Evolutionary conservation across 2,888 invertebrate genomes (phyloP).

Genomic region (Eupsilia transversa): DNA sequence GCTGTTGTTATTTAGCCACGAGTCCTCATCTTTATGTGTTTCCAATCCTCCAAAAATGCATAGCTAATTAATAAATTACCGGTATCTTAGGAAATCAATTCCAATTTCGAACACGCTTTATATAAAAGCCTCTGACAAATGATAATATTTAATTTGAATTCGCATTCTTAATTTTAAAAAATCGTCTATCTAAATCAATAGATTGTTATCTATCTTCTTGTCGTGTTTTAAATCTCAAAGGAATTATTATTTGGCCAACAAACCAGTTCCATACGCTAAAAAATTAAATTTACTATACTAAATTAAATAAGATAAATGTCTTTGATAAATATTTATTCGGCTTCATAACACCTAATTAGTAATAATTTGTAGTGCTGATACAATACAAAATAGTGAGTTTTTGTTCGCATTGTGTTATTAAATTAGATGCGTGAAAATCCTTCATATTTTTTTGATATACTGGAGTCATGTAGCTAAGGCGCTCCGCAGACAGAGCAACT

Average conservation of each 20-base stretch:
- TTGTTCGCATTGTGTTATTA: constrained; percentile 2
- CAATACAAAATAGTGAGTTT: constrained; percentile 33
- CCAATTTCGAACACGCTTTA: constrained; percentile 19
- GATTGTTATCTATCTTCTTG: constrained; percentile 58
- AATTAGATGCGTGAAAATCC: background rate
- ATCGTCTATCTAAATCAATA: constrained; percentile 51
- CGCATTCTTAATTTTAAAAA: constrained; percentile 40
- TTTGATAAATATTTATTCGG: constrained; percentile 76
- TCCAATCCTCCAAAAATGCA: background rate
- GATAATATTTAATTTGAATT: constrained; percentile 46
- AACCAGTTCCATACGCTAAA: constrained; percentile 63
- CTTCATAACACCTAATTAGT: constrained; percentile 83
- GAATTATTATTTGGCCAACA: constrained; percentile 61
- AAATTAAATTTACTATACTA: constrained; percentile 63
- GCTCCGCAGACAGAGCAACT: too few relatives aligned
- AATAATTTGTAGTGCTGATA: constrained; percentile 76
- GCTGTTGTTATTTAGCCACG: background rate
- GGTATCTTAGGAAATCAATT: constrained; percentile 6
- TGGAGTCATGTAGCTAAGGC: too few relatives aligned
- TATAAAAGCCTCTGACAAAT: constrained; percentile 34
- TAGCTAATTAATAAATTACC: background rate
- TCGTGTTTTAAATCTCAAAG: constrained; percentile 48
- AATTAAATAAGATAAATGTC: constrained; percentile 78
- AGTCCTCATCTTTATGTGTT: too few relatives aligned
- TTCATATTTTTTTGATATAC: too few relatives aligned